phyloP scores from a whole-genome alignment of 2,888 invertebrate genomes.

The Drosophila suboccidentalis region DNA sequence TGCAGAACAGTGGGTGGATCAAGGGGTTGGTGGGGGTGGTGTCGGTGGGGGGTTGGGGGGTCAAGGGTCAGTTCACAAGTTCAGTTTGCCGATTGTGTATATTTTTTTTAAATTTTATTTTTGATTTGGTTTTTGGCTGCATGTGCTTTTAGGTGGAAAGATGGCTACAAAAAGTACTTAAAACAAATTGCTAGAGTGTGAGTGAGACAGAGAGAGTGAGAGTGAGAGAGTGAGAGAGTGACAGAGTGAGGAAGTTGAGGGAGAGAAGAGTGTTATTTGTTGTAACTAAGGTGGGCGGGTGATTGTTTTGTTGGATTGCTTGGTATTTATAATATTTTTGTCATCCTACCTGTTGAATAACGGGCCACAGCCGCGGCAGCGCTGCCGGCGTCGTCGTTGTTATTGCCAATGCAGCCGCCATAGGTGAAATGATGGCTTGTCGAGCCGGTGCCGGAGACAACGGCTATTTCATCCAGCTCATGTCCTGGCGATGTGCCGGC shows the following conservation, averaged over 20 bases:
- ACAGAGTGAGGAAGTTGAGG: no score
- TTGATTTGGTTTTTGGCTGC: slow-evolving; percentile 35
- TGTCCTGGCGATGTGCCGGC: slow-evolving; percentile 86
- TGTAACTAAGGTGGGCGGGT: neutral
- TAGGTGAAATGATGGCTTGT: slow-evolving; percentile 84
- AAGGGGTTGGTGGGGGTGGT: slow-evolving; percentile 3
- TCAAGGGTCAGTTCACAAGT: slow-evolving; percentile 17
- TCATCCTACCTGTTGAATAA: slow-evolving; percentile 84
- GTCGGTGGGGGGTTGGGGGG: neutral
- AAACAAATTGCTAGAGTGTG: slow-evolving; percentile 29
- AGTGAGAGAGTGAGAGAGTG: no score
- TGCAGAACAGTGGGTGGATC: slow-evolving; percentile 31
- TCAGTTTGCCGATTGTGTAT: slow-evolving; percentile 32
- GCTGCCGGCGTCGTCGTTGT: slow-evolving; percentile 77
- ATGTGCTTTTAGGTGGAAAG: slow-evolving; percentile 37
- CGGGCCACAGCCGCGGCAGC: slow-evolving; percentile 73
- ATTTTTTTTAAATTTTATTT: slow-evolving; percentile 1
- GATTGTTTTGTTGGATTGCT: neutral
- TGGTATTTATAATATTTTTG: neutral
- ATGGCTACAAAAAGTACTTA: slow-evolving; percentile 42
- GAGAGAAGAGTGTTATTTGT: neutral
- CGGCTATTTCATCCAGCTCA: slow-evolving; percentile 90
- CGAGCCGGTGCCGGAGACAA: slow-evolving; percentile 88
- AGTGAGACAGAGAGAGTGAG: neutral
- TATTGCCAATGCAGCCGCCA: slow-evolving; percentile 81